Evolutionary conservation across 2,797 vertebrate species (phyloP).

Genomic region (Brachymystax lenok): DNA sequence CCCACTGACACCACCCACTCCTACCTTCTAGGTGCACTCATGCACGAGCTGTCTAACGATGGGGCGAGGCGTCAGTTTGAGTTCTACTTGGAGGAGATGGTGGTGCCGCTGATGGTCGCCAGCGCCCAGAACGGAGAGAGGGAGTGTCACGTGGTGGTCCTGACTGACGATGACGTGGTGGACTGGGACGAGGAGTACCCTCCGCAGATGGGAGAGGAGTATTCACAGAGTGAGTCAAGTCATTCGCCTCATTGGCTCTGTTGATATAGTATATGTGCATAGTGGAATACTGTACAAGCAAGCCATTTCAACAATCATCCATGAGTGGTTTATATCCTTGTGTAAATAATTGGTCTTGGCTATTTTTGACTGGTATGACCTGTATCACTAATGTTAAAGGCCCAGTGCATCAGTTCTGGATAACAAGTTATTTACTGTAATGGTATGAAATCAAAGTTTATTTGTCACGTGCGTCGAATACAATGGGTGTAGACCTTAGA

Average conservation of each 20-base stretch:
- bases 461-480: too few species aligned
- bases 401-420: not conserved
- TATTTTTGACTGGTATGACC: too few species aligned
- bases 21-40: constrained; percentile 68
- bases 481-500: too few species aligned
- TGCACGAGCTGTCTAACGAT: constrained; percentile 98
- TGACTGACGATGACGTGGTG: constrained; percentile 96
- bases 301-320: too few species aligned
- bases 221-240: constrained; percentile 89
- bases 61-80: constrained; percentile 94
- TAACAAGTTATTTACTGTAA: not conserved
- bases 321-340: too few species aligned
- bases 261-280: not conserved
- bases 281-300: too few species aligned
- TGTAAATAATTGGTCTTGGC: too few species aligned
- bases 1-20: not conserved
- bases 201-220: constrained; percentile 98
- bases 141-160: constrained; percentile 97
- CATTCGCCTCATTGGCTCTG: not conserved
- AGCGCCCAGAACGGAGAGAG: constrained; percentile 95
- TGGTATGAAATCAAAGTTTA: too few species aligned
- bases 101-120: constrained; percentile 96
- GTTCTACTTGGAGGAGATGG: constrained; percentile 98
- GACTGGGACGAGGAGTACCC: constrained; percentile 99
- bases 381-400: too few species aligned